These are phyloP conservation scores for Parambassis ranga DNA, from an alignment of 2,797 vertebrate genomes.

Conservation along the genomic window DNA sequence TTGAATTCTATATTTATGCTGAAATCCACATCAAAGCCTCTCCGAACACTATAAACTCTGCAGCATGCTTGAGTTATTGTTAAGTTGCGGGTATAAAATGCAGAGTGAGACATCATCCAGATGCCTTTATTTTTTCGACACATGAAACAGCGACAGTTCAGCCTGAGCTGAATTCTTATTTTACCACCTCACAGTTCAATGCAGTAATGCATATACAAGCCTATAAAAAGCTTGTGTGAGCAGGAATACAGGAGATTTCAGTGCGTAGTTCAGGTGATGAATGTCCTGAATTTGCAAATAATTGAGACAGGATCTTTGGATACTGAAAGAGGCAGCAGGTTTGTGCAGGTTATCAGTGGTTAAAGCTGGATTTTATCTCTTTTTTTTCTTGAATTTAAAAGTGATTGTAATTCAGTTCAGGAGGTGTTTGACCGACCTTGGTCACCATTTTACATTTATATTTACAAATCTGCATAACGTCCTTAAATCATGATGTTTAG, in stretches of 20 bases:
- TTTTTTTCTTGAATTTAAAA: no score
- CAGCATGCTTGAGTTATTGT: background rate
- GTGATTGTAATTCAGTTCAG: background rate
- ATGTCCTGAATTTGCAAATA: background rate
- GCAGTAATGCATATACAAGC: background rate
- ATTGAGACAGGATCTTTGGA: background rate
- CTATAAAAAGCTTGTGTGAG: no score
- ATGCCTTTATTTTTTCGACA: conserved; percentile 15
- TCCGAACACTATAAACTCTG: background rate
- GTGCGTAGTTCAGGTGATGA: no score
- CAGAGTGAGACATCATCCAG: conserved; percentile 6
- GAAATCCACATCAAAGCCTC: conserved; percentile 48
- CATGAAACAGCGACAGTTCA: conserved; percentile 21
- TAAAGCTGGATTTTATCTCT: no score
- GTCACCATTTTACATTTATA: no score
- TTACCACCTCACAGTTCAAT: conserved; percentile 13
- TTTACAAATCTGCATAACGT: no score
- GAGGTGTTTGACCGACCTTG: no score
- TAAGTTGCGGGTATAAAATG: conserved; percentile 10
- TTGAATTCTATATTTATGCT: conserved; percentile 25
- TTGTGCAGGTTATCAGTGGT: background rate
- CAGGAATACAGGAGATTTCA: no score
- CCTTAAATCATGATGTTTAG: background rate
- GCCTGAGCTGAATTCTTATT: conserved; percentile 14
- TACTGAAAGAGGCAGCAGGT: background rate